These are phyloP conservation scores for Flexamia atlantica DNA, from an alignment of 2,888 invertebrate genomes.

Conservation along the genomic window DNA sequence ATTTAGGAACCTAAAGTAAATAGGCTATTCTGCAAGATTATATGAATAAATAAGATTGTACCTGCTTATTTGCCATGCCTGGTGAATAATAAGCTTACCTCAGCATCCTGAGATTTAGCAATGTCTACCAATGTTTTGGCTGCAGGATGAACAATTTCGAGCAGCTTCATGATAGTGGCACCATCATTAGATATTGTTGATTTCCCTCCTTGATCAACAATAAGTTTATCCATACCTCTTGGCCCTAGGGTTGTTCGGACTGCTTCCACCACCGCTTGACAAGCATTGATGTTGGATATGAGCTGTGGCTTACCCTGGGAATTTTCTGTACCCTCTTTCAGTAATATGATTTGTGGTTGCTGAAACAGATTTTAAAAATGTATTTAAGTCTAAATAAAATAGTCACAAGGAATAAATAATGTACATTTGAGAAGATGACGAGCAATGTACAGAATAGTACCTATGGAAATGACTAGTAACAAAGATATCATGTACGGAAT, in stretches of 20 bases:
- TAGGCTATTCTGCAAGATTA: too few species aligned
- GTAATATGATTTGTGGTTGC: constrained; percentile 98
- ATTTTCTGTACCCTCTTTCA: constrained; percentile 98
- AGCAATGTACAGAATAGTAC: too few species aligned
- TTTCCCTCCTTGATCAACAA: constrained; percentile 93
- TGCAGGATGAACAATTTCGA: constrained; percentile 99
- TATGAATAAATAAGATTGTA: too few species aligned
- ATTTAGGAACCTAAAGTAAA: too few species aligned
- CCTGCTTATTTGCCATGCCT: too few species aligned
- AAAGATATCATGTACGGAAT: too few species aligned
- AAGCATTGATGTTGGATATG: constrained; percentile 98
- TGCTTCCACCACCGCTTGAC: constrained; percentile 96
- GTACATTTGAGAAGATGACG: too few species aligned
- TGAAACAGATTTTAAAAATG: constrained; percentile 73
- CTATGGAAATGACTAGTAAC: too few species aligned
- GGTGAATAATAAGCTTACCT: constrained; percentile 82
- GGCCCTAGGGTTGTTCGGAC: constrained; percentile 99
- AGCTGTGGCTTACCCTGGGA: constrained; percentile 97
- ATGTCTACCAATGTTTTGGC: constrained; percentile 99
- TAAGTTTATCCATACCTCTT: constrained; percentile 99
- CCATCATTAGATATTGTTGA: constrained; percentile 99
- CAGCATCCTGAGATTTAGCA: constrained; percentile 99
- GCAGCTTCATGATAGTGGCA: constrained; percentile 98
- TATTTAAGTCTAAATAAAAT: too few species aligned
- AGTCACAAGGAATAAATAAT: too few species aligned